phyloP scores from a whole-genome alignment of 2,888 invertebrate genomes.

The Dryococelus australis region DNA sequence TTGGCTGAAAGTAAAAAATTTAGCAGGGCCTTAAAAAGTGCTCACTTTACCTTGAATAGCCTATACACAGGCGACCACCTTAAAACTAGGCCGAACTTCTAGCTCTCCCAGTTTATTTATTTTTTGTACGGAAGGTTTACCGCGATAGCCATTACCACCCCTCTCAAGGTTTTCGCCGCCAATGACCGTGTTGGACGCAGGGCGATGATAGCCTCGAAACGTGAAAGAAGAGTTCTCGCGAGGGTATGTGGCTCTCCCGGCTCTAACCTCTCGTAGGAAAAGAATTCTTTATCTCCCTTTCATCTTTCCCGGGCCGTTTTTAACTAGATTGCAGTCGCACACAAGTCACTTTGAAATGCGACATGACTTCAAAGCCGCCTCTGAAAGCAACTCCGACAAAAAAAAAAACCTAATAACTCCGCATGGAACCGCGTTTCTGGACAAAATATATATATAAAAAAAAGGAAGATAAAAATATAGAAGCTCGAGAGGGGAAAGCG shows the following conservation, averaged over 20 bases:
- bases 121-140: no score
- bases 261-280: neutral
- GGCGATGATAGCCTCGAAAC: neutral
- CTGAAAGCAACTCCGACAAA: neutral
- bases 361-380: neutral
- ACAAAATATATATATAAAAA: neutral
- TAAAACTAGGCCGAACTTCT: no score
- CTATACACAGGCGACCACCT: no score
- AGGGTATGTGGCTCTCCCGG: neutral
- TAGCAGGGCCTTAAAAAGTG: no score
- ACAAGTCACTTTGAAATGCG: neutral
- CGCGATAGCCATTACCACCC: neutral
- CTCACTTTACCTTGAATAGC: no score
- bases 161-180: neutral
- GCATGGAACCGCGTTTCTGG: neutral
- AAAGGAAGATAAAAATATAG: neutral
- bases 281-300: neutral
- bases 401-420: neutral
- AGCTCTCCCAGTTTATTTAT: no score
- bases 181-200: no score
- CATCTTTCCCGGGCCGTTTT: neutral
- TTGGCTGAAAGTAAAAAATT: no score
- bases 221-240: neutral
- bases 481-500: neutral
- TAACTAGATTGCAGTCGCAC: neutral